These are phyloP conservation scores for Caenorhabditis wallacei DNA, from an alignment of 2,888 invertebrate genomes.

Conservation along the genomic window DNA sequence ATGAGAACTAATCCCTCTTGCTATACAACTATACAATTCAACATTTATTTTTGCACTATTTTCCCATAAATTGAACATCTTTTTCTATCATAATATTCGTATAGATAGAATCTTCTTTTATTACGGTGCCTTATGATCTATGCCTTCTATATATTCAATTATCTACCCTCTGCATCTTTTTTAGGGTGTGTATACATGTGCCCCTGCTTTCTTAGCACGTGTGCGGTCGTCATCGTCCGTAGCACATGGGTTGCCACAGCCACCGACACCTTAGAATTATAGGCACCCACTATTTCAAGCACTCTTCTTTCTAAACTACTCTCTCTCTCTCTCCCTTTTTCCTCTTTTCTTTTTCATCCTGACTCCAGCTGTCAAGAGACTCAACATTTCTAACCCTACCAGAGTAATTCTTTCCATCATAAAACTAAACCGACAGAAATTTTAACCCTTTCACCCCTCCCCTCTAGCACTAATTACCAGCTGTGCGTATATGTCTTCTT, in stretches of 20 bases:
- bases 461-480: conserved; percentile 52
- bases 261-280: conserved; percentile 49
- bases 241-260: conserved; percentile 55
- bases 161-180: conserved; percentile 28
- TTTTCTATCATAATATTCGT: not conserved
- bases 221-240: conserved; percentile 8
- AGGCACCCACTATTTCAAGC: conserved; percentile 30
- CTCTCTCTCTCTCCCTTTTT: conserved; percentile 2
- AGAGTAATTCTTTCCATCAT: conserved; percentile 33
- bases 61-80: not conserved
- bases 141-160: conserved; percentile 21
- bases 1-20: too few relatives aligned
- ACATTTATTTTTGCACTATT: not conserved
- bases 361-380: conserved; percentile 15
- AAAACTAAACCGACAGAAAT: conserved; percentile 44
- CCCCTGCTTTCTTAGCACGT: conserved; percentile 43
- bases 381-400: conserved; percentile 2
- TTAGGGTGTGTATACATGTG: conserved; percentile 20
- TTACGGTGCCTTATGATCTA: conserved; percentile 36
- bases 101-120: conserved; percentile 27
- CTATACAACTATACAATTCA: too few relatives aligned
- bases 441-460: conserved; percentile 26
- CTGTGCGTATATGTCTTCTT: conserved; percentile 56
- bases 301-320: conserved; percentile 18
- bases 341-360: conserved; percentile 2